Percentiles rank a stretch among this genome's conserved stretches.
These are phyloP conservation scores for Eumaeus atala DNA, from an alignment of 1,140 invertebrate genomes.

Conservation along the genomic window DNA sequence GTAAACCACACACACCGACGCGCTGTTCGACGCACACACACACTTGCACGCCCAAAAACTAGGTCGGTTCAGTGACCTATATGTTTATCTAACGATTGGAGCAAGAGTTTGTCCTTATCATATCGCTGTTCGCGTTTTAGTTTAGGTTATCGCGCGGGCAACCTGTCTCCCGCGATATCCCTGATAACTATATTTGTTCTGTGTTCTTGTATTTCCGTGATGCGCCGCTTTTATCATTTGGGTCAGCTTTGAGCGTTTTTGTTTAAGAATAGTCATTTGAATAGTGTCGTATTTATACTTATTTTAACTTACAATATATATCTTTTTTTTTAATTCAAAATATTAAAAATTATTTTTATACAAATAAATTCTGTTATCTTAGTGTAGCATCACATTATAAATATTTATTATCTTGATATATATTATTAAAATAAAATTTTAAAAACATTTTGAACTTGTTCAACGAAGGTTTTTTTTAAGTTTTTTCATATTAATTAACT, in stretches of 20 bases:
- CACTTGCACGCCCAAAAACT: slow-evolving; percentile 47
- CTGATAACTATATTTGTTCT: slow-evolving; percentile 29
- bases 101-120: slow-evolving; percentile 47
- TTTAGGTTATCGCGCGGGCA: slow-evolving; percentile 62
- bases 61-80: slow-evolving; percentile 71
- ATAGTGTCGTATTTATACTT: no score
- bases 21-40: slow-evolving; percentile 17
- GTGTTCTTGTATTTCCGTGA: slow-evolving; percentile 8
- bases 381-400: no score
- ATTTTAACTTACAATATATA: no score
- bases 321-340: no score
- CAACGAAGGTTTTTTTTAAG: no score
- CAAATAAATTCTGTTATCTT: no score
- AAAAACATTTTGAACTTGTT: no score
- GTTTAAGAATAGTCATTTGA: neutral
- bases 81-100: slow-evolving; percentile 72
- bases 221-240: slow-evolving; percentile 11
- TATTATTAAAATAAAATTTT: no score
- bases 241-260: slow-evolving; percentile 1
- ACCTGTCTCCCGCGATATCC: slow-evolving; percentile 61
- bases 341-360: no score
- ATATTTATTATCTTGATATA: no score
- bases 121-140: slow-evolving; percentile 61
- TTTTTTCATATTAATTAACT: no score
- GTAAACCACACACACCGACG: slow-evolving; percentile 4